A percentile compares a stretch with the other conserved stretches of the same genome.
Conservation (phyloP, 1,140 invertebrate genomes). For the Heliconius himera region DNA sequence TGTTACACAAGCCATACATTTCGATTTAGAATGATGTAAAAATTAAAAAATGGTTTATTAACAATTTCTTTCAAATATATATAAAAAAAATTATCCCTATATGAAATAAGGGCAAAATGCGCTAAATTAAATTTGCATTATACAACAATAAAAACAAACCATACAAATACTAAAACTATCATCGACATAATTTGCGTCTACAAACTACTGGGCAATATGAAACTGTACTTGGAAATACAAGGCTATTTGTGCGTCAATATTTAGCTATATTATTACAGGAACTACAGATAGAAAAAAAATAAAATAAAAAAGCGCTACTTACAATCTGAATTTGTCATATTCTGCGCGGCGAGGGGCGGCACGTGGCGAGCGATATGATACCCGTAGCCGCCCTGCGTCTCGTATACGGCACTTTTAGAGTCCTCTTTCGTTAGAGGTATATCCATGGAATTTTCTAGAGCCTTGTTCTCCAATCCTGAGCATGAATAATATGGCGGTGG, state of each 20-base stretch:
- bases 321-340: conserved; percentile 89
- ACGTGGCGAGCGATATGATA: conserved; percentile 85
- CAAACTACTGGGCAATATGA: neutral
- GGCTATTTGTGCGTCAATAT: too few species aligned
- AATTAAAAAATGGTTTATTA: too few species aligned
- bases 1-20: neutral
- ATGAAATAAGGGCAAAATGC: too few species aligned
- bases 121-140: too few species aligned
- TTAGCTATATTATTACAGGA: too few species aligned
- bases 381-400: conserved; percentile 91
- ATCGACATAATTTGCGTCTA: neutral
- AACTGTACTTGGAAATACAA: too few species aligned
- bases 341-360: conserved; percentile 72
- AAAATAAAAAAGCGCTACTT: conserved; percentile 69
- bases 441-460: conserved; percentile 92
- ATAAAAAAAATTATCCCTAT: too few species aligned
- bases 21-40: too few species aligned
- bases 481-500: conserved; percentile 92
- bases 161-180: too few species aligned
- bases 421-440: conserved; percentile 88
- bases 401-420: conserved; percentile 90
- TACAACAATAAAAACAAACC: too few species aligned
- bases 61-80: too few species aligned
- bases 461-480: conserved; percentile 94
- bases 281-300: neutral